Percentiles rank a stretch among this genome's conserved stretches.
These are phyloP conservation scores for Sula dactylatra DNA, from an alignment of 2,113 vertebrate species.

Conservation along the genomic window DNA sequence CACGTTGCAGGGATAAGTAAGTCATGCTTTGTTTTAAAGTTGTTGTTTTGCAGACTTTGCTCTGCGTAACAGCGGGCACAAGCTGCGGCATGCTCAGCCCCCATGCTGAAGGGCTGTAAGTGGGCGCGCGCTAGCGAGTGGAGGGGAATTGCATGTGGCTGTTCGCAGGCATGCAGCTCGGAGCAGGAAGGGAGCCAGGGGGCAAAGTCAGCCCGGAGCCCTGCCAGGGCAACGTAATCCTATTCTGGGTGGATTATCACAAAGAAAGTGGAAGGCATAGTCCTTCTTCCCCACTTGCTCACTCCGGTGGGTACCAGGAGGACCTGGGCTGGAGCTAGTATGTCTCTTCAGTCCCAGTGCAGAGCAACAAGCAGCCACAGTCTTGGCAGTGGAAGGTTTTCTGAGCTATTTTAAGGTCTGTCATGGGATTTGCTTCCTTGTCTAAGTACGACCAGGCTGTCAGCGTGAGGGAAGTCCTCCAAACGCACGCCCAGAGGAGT, in stretches of 20 bases:
- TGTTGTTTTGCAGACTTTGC: not conserved
- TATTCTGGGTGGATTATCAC: not conserved
- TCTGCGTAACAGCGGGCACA: rapidly evolving
- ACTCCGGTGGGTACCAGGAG: not conserved
- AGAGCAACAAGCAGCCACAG: not conserved
- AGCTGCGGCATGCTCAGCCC: not conserved
- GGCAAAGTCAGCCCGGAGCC: not conserved
- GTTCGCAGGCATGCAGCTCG: rapidly evolving
- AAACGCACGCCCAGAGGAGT: rapidly evolving
- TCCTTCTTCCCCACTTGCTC: not conserved
- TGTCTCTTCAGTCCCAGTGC: not conserved
- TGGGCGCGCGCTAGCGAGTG: rapidly evolving
- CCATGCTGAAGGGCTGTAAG: not conserved
- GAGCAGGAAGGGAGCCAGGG: not conserved
- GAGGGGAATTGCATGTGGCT: too few relatives aligned
- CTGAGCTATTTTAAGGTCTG: not conserved
- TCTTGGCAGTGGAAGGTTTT: not conserved
- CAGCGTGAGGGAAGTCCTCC: not conserved
- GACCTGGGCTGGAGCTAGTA: not conserved
- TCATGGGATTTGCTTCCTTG: not conserved
- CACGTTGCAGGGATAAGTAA: not conserved
- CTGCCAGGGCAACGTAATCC: not conserved
- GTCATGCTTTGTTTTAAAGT: rapidly evolving
- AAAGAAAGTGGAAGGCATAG: not conserved
- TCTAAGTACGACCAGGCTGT: not conserved